phyloP scores from a whole-genome alignment of 1,140 invertebrate genomes.

The Frieseomelitta varia region DNA sequence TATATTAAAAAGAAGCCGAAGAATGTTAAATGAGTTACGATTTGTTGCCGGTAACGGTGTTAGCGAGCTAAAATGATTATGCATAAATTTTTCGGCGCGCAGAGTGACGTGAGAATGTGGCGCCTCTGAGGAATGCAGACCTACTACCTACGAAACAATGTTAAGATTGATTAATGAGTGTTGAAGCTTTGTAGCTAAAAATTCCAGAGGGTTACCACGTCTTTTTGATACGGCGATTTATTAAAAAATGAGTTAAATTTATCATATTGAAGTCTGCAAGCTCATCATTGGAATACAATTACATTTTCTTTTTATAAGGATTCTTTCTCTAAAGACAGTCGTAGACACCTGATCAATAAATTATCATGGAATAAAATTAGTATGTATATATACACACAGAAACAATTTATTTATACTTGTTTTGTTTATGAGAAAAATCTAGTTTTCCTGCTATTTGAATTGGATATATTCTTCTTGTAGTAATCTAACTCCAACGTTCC shows the following conservation, averaged over 20 bases:
- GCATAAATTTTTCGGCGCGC: slow-evolving; percentile 3
- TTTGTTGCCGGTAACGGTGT: slow-evolving; percentile 10
- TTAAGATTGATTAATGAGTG: slow-evolving; percentile 53
- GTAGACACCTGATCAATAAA: slow-evolving; percentile 33
- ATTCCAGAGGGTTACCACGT: slow-evolving; percentile 26
- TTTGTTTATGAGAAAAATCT: not conserved
- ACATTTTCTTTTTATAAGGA: slow-evolving; percentile 22
- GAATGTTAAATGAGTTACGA: slow-evolving; percentile 2
- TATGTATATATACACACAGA: not conserved
- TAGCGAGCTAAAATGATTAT: not conserved
- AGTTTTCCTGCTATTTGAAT: not conserved
- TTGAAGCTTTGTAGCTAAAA: slow-evolving; percentile 3
- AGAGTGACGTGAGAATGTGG: not conserved
- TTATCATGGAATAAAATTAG: slow-evolving; percentile 19
- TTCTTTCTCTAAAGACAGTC: slow-evolving; percentile 45
- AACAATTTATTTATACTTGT: not conserved
- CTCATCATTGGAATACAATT: slow-evolving; percentile 35
- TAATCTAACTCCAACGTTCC: not conserved
- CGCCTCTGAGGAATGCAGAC: slow-evolving; percentile 37
- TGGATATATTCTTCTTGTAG: not conserved
- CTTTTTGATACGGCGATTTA: slow-evolving; percentile 36
- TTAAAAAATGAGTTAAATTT: slow-evolving; percentile 35
- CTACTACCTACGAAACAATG: slow-evolving; percentile 32
- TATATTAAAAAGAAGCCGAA: not conserved
- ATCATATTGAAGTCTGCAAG: not conserved